phyloP scores from a whole-genome alignment of 2,888 invertebrate genomes.

The Andrena chrysosceles region DNA sequence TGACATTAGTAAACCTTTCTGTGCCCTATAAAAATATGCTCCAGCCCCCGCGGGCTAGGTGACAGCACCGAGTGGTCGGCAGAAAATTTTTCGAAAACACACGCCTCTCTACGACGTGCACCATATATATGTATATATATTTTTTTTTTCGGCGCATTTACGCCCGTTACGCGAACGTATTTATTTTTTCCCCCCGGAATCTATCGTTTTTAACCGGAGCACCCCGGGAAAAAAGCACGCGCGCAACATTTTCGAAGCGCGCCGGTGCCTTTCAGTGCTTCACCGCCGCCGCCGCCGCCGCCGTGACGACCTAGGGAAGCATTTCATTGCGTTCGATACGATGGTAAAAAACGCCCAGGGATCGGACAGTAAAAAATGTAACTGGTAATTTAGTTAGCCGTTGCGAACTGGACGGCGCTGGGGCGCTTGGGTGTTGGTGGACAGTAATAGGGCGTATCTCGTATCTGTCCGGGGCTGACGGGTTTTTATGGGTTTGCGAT shows the following conservation, averaged over 20 bases:
- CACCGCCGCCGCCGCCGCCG: conserved; percentile 55
- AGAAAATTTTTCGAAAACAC: conserved; percentile 47
- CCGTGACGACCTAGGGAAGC: conserved; percentile 75
- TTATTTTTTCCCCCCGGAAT: conserved; percentile 62
- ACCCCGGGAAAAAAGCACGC: conserved; percentile 52
- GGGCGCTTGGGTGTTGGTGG: conserved; percentile 77
- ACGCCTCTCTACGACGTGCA: background rate
- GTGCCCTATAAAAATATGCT: conserved; percentile 61
- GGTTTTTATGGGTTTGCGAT: conserved; percentile 84
- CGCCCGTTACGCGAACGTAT: conserved; percentile 67
- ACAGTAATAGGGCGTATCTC: conserved; percentile 84
- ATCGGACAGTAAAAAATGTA: conserved; percentile 84
- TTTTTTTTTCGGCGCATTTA: conserved; percentile 65
- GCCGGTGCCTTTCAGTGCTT: conserved; percentile 65
- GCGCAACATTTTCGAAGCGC: conserved; percentile 67
- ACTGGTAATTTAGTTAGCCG: conserved; percentile 84
- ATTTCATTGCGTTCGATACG: conserved; percentile 83
- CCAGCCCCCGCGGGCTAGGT: conserved; percentile 38
- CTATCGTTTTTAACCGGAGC: conserved; percentile 66
- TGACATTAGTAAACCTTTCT: conserved; percentile 67
- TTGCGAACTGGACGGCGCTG: conserved; percentile 79
- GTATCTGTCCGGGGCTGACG: conserved; percentile 83
- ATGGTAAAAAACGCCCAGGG: conserved; percentile 80
- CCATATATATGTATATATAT: conserved; percentile 45
- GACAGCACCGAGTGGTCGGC: conserved; percentile 39